Evolutionary conservation across 64 coral and sea anemone species (phyloP), one percentile per base, ranked within the genome.

Genomic region (Dendronephthya gigantea): DNA sequence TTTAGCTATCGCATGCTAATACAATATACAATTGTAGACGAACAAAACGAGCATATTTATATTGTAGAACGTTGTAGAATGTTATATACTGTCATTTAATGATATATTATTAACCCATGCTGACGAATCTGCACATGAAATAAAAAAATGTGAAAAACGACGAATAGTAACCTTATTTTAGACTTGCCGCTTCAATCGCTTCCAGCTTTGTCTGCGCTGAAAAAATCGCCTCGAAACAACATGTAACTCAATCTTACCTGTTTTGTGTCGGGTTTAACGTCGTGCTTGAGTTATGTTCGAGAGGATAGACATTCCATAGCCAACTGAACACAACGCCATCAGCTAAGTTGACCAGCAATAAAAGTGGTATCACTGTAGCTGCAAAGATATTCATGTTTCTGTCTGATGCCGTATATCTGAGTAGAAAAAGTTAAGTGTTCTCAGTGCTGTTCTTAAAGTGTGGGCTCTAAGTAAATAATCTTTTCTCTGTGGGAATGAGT

Each of bases 271-370:
- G 72, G 30, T 34, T 39, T 12, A 34, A 36, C 19, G 72, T 19
- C 37, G 29, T 39, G 14, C 32, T 79, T 29, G 72, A 36, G 32
- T 34, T 79, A 19, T 79, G 30, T 36, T 79, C 32, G 15, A 79
- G 32, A 28, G 72, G 72, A 79, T 79, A 12, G 7, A 79, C 32
- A 12, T 79, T 39, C 72, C 72, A 79, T 2, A 79, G 32, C 72
- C 72, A 79, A 34, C 72, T 79, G 17, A 79, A 79, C 11, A 79
- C 72, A 36, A 79, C 72, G 72, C 2, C n/a, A 34, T 79, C 72
- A 19, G 32, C 30, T 35, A 79, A 39, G 15, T 79, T 29, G 4
- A 79, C 36, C 19, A 79, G 30, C 15, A 39, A 19, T 34, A 79
- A 39, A 19, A 8, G 9, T 34, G 12, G 30, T 34, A 39, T 33